phyloP scores from a whole-genome alignment of 2,797 vertebrate species.

The Intellagama lesueurii region DNA sequence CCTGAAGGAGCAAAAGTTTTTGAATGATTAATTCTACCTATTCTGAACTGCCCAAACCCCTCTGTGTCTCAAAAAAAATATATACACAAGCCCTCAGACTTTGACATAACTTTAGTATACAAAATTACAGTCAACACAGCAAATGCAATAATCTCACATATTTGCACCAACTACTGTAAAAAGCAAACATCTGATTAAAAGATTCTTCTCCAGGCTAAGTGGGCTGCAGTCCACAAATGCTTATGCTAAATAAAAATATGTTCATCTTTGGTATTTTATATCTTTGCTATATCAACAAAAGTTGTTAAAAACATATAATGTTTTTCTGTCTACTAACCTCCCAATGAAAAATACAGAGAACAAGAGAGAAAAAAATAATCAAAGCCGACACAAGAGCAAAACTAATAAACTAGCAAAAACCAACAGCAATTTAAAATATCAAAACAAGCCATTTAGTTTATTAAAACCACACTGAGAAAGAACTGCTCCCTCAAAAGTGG shows the following conservation, averaged over 20 bases:
- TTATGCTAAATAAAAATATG: too few relatives aligned
- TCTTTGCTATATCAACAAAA: background rate
- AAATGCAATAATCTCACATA: background rate
- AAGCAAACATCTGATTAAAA: background rate
- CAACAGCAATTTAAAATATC: background rate
- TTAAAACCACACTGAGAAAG: background rate
- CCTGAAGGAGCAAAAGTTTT: constrained; percentile 44
- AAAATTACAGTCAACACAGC: background rate
- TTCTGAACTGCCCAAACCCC: constrained; percentile 38
- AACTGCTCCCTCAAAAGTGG: background rate
- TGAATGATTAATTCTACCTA: constrained; percentile 43
- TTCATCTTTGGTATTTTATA: too few relatives aligned
- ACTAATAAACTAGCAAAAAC: background rate
- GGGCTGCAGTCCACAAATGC: too few relatives aligned
- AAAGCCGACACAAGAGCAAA: background rate
- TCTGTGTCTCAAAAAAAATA: background rate
- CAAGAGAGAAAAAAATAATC: background rate
- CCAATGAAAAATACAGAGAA: background rate
- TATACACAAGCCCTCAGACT: background rate
- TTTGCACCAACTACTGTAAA: background rate
- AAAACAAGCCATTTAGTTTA: background rate
- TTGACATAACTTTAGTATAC: background rate
- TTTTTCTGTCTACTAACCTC: background rate
- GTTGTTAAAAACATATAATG: background rate
- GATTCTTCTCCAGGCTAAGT: background rate